Evolutionary conservation across 1,140 invertebrate genomes (phyloP), one percentile per base, ranked within the genome.

Genomic region (Nebria ingens): DNA sequence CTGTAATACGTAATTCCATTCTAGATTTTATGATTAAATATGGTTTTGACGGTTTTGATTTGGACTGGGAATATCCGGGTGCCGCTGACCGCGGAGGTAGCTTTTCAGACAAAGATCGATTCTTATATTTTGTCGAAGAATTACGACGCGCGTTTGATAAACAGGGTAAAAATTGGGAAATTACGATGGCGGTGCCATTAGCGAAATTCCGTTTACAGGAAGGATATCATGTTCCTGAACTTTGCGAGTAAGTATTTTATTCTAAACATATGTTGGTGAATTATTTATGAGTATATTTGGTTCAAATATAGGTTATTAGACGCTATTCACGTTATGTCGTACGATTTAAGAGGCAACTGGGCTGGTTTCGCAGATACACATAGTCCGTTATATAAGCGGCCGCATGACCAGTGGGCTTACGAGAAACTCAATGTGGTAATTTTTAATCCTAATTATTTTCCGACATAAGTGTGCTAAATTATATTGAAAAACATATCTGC

Each of bases 321-420:
- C 66, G 89, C 87, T 2, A 82, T 93, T 52, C 89, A 93, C 64
- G 86, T 89, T 11, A 93, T 93, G 91, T 79, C 89, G 0, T 96
- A 96, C 66, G 92, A 95, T 73, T 75, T 95, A 15, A 78, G 91
- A 59, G 93, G 93, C 20, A 91, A 92, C 62, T 95, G 91, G 91
- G 91, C 87, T 3, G 88, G 87, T 34, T 89, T 89, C 61, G 91
- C 91, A 1, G 90, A 92, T 64, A 83, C 86, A 0, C 89, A 93
- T 64, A 91, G 87, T 63, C 87, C 89, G 2, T 74, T 93, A 0
- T 91, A 90, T 64, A 86, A 82, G 65, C 72, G 90, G 56, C 87
- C 88, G 0, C 84, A 87, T 60, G 89, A 93, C 70, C 86, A 91
- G 66, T 92, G 85, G 74, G 87, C 86, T 22, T 92, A 93, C 64